These are phyloP conservation scores for Hyles lineata DNA, from an alignment of 2,888 invertebrate species.

Conservation along the genomic window DNA sequence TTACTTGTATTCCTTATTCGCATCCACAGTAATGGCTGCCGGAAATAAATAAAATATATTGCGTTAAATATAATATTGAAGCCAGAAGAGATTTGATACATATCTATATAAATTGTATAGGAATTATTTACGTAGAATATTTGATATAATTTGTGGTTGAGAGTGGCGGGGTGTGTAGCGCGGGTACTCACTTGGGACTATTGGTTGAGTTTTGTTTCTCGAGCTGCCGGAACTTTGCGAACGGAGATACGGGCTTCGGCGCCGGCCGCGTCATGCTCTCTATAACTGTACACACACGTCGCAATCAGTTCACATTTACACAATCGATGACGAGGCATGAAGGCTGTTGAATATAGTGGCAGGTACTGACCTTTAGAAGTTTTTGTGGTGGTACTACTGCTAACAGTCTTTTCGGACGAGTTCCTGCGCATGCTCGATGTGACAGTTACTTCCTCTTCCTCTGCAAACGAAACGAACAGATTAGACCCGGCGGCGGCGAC, in stretches of 20 bases:
- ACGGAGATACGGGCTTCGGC: slow-evolving; percentile 91
- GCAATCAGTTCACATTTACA: background rate
- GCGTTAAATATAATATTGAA: slow-evolving; percentile 63
- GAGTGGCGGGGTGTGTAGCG: background rate
- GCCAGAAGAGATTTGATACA: slow-evolving; percentile 51
- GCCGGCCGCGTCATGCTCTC: slow-evolving; percentile 80
- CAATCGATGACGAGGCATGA: background rate
- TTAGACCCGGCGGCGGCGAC: background rate
- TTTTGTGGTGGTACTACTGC: slow-evolving; percentile 84
- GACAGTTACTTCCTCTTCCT: slow-evolving; percentile 78
- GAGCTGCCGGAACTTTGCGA: slow-evolving; percentile 96
- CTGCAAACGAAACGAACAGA: slow-evolving; percentile 57
- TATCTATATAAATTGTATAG: slow-evolving; percentile 26
- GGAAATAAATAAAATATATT: slow-evolving; percentile 74
- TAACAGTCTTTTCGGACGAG: slow-evolving; percentile 84
- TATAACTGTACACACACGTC: slow-evolving; percentile 71
- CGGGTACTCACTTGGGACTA: slow-evolving; percentile 89
- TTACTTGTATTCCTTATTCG: slow-evolving; percentile 75
- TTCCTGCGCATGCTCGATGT: slow-evolving; percentile 79
- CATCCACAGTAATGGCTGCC: slow-evolving; percentile 77
- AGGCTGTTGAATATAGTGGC: background rate
- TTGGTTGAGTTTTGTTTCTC: slow-evolving; percentile 93
- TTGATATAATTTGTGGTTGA: slow-evolving; percentile 30
- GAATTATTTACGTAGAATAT: slow-evolving; percentile 11
- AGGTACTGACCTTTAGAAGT: slow-evolving; percentile 82